These are phyloP conservation scores for Mormyrus lacerda DNA, from an alignment of 2,113 vertebrate species.

Conservation along the genomic window DNA sequence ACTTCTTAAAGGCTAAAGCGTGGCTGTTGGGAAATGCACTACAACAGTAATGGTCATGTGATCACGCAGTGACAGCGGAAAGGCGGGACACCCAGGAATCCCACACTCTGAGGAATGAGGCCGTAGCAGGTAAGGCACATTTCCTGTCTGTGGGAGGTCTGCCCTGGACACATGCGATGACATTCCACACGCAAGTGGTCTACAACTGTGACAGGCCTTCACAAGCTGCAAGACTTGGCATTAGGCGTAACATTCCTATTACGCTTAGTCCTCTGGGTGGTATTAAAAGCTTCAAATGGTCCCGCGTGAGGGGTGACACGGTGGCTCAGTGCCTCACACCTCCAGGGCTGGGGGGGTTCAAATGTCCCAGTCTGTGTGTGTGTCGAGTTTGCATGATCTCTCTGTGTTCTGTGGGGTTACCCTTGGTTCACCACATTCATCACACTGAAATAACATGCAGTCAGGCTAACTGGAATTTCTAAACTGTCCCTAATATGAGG, in stretches of 20 bases:
- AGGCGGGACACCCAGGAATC: not conserved
- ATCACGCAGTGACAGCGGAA: not conserved
- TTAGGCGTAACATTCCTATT: not conserved
- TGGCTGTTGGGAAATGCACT: not conserved
- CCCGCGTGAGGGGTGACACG: not conserved
- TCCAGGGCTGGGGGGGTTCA: not conserved
- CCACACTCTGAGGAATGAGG: not conserved
- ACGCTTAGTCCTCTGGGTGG: not conserved
- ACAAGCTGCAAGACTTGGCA: not conserved
- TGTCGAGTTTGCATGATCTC: not conserved
- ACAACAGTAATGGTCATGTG: not conserved
- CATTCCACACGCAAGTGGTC: not conserved
- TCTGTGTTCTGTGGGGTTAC: not conserved
- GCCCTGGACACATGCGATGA: not conserved
- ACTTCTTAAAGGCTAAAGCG: not conserved
- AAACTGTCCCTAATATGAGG: not conserved
- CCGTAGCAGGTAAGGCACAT: not conserved
- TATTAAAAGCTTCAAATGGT: conserved; percentile 6
- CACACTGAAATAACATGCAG: not conserved
- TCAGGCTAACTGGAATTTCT: not conserved
- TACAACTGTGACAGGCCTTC: conserved; percentile 6
- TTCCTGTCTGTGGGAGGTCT: not conserved
- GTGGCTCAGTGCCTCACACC: conserved; percentile 3
- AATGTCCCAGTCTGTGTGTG: not conserved
- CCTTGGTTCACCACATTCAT: not conserved